These are phyloP conservation scores for Cathartes aura DNA, from an alignment of 2,113 vertebrate genomes.

Conservation along the genomic window DNA sequence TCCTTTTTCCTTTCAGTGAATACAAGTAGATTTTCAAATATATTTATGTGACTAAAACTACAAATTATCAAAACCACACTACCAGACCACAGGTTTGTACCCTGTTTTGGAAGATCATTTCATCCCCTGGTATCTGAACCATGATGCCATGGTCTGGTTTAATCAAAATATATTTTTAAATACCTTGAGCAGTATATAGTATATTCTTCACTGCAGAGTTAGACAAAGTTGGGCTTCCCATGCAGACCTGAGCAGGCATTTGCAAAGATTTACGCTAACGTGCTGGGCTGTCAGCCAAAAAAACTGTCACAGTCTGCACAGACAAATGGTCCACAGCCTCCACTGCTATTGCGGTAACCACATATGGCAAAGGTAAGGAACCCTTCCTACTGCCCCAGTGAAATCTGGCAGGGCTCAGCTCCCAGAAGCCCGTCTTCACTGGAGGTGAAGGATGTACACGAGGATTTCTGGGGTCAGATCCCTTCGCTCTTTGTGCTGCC, in stretches of 20 bases:
- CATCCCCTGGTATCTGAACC: neutral
- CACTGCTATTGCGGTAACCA: neutral
- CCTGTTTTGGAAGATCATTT: neutral
- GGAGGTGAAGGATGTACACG: neutral
- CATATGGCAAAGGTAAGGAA: neutral
- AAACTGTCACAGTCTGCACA: neutral
- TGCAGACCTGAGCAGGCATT: neutral
- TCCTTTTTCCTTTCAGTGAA: neutral
- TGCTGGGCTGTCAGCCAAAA: neutral
- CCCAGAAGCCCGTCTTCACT: neutral
- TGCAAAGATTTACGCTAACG: neutral
- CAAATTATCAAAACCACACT: neutral
- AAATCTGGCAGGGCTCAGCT: neutral
- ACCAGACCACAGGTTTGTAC: neutral
- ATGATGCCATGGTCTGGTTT: neutral
- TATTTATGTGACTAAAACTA: neutral
- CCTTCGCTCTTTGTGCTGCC: neutral
- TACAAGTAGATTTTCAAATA: neutral
- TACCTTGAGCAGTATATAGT: neutral
- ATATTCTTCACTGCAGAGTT: neutral
- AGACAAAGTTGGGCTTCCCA: neutral
- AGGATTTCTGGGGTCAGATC: neutral
- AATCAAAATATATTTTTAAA: neutral
- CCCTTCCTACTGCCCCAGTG: neutral
- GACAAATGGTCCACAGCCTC: neutral